phyloP scores from a whole-genome alignment of 2,888 invertebrate species.

The Villa cingulata region DNA sequence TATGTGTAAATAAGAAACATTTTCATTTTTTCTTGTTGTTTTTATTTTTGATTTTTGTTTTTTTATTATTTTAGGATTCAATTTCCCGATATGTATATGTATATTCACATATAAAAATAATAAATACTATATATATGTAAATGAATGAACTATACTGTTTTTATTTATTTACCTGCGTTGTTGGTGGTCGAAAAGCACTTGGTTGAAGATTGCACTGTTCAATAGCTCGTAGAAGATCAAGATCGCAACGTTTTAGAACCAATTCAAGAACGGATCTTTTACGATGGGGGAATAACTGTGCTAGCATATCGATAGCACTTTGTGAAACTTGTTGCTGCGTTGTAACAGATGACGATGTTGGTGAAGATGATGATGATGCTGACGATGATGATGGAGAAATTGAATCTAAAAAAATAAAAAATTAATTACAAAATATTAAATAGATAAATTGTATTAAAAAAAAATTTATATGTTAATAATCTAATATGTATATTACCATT shows the following conservation, averaged over 20 bases:
- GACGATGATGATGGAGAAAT: conserved; percentile 8
- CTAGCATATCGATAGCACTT: conserved; percentile 69
- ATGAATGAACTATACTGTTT: neutral
- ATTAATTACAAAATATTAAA: neutral
- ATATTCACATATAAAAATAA: too few species aligned
- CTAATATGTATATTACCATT: too few species aligned
- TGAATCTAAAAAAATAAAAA: conserved; percentile 13
- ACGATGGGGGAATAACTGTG: conserved; percentile 79
- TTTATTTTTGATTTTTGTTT: too few species aligned
- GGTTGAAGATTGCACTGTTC: conserved; percentile 27
- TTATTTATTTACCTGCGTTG: conserved; percentile 14
- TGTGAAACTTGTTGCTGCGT: conserved; percentile 43
- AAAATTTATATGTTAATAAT: neutral
- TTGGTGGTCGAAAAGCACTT: conserved; percentile 17
- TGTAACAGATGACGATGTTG: conserved; percentile 10
- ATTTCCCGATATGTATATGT: too few species aligned
- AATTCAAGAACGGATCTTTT: conserved; percentile 78
- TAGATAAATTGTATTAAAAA: neutral
- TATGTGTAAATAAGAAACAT: too few species aligned
- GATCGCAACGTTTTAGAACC: conserved; percentile 82
- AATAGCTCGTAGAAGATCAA: conserved; percentile 59
- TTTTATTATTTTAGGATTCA: too few species aligned
- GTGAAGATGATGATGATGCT: conserved; percentile 7
- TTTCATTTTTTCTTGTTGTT: too few species aligned
- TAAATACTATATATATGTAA: too few species aligned